These are phyloP conservation scores for Alectura lathami DNA, from an alignment of 2,113 vertebrate species.

Conservation along the genomic window DNA sequence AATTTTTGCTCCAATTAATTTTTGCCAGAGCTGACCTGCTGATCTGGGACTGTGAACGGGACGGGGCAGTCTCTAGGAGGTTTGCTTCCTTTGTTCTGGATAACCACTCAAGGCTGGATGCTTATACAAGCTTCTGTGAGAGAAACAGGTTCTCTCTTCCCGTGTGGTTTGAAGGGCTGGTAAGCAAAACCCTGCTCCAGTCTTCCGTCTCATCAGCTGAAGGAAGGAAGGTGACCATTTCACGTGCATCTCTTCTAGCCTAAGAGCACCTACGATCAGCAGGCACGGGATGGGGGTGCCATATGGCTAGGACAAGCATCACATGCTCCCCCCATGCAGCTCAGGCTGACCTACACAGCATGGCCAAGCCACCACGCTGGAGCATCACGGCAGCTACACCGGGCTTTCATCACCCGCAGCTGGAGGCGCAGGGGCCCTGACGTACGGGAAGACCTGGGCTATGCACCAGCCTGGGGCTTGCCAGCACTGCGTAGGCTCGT, in stretches of 20 bases:
- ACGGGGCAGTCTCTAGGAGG: background rate
- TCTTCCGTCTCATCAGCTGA: background rate
- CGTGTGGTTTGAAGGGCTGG: background rate
- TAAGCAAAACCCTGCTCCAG: background rate
- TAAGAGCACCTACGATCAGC: background rate
- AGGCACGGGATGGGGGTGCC: background rate
- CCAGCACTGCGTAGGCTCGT: conserved; percentile 13
- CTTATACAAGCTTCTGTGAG: background rate
- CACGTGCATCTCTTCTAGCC: background rate
- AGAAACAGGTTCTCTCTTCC: background rate
- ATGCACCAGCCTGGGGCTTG: background rate
- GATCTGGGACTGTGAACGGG: background rate
- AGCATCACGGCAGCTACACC: background rate
- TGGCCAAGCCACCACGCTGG: background rate
- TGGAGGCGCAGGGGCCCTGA: background rate
- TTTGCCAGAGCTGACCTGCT: background rate
- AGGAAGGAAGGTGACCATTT: background rate
- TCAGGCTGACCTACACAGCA: background rate
- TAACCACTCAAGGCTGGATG: background rate
- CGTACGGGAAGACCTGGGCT: background rate
- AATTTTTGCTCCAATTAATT: background rate
- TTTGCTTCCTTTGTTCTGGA: background rate
- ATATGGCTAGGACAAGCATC: background rate
- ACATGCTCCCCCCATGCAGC: background rate
- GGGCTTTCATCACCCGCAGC: background rate